Percentiles rank a stretch among this genome's conserved stretches.
These are phyloP conservation scores for Gortyna flavago DNA, from an alignment of 2,888 invertebrate genomes.

Conservation along the genomic window DNA sequence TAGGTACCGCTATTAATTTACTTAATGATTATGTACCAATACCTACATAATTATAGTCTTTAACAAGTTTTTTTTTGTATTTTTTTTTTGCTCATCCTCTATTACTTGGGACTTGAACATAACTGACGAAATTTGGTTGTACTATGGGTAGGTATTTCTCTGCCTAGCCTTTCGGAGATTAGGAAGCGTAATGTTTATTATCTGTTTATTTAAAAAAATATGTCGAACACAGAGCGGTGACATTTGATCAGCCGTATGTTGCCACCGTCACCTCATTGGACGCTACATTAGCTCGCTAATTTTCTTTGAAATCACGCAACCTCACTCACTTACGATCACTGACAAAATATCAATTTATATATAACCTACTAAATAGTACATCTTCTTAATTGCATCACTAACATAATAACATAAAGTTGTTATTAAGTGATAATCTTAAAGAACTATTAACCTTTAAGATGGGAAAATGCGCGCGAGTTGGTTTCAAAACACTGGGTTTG, in stretches of 20 bases:
- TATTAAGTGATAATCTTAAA: conserved; percentile 75
- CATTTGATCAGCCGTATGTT: conserved; percentile 21
- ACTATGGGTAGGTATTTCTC: background rate
- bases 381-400: conserved; percentile 69
- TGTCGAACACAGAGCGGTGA: background rate
- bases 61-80: background rate
- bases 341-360: conserved; percentile 66
- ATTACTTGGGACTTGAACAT: background rate
- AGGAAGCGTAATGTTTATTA: background rate
- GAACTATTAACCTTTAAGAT: conserved; percentile 84
- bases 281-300: conserved; percentile 44
- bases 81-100: background rate
- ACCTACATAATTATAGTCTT: too few species aligned
- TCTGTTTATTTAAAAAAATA: background rate
- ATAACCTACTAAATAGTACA: conserved; percentile 55
- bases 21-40: background rate
- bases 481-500: conserved; percentile 75
- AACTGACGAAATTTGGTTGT: background rate
- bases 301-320: conserved; percentile 46
- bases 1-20: background rate
- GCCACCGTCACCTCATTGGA: conserved; percentile 7
- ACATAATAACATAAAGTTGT: conserved; percentile 72
- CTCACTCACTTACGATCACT: conserved; percentile 39
- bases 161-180: fast-evolving
- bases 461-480: conserved; percentile 73